Conservation (phyloP, 2,888 invertebrate genomes). For the Polydrusus tereticollis region DNA sequence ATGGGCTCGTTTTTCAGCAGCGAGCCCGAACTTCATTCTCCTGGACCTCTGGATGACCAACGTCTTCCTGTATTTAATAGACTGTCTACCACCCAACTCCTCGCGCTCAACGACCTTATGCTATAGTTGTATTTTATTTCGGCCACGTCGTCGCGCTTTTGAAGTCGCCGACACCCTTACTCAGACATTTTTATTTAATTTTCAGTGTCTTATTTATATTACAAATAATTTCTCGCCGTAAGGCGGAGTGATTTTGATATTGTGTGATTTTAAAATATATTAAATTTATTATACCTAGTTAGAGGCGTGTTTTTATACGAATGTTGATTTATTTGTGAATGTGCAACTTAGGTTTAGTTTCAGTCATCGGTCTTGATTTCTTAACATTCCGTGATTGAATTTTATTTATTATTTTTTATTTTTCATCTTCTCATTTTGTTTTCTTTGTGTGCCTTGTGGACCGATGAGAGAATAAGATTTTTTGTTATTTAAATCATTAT, state of each 20-base stretch:
- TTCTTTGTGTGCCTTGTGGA: slow-evolving; percentile 56
- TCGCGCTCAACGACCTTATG: slow-evolving; percentile 59
- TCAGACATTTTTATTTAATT: slow-evolving; percentile 62
- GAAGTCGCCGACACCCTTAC: slow-evolving; percentile 42
- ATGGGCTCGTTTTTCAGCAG: slow-evolving; percentile 74
- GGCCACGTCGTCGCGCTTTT: slow-evolving; percentile 26
- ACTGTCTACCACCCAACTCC: slow-evolving; percentile 70
- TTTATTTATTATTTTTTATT: slow-evolving; percentile 63
- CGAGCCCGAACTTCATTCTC: slow-evolving; percentile 67
- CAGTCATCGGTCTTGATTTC: slow-evolving; percentile 66
- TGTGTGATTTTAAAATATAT: slow-evolving; percentile 67
- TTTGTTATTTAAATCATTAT: slow-evolving; percentile 69
- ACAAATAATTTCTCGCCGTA: slow-evolving; percentile 62
- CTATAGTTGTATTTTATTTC: slow-evolving; percentile 55
- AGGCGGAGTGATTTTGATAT: slow-evolving; percentile 68
- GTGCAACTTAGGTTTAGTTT: slow-evolving; percentile 65
- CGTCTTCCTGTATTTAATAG: slow-evolving; percentile 86
- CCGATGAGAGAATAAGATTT: slow-evolving; percentile 66
- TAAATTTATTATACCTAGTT: slow-evolving; percentile 57
- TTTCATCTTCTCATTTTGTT: slow-evolving; percentile 61
- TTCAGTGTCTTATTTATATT: slow-evolving; percentile 65
- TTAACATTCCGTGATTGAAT: slow-evolving; percentile 64
- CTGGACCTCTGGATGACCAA: slow-evolving; percentile 60
- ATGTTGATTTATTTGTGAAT: slow-evolving; percentile 64
- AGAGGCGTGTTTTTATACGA: slow-evolving; percentile 66